Base-by-base conservation (phyloP, 2,888 invertebrate species). In the Orchestes rusci region DNA sequence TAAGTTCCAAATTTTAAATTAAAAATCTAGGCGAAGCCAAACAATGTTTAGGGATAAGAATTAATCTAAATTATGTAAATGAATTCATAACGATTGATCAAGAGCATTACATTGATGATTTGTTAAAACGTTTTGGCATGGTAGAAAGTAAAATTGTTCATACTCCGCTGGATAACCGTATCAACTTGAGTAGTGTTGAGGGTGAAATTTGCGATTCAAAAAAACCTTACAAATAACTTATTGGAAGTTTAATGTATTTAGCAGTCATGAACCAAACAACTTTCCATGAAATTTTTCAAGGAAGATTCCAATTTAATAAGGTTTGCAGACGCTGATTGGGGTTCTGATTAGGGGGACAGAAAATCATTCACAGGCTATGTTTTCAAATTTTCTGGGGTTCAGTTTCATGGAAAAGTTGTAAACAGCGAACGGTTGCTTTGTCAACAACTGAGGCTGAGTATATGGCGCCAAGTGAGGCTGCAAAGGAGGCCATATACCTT, bases 341-440 rank as follows among this genome's bases (percentile, higher is more conserved):
- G 20, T n/a, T 41, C 23, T 32, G 29, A 45, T 47, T 34, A 28
- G 28, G 31, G 28, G 16, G 47, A 52, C 39, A 43, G 49, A 31
- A 34, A 33, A 60, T 70, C 68, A 16, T 62, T 55, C 46, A 60
- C 58, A 12, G 60, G 59, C 2, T 59, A 42, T 44, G 49, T 39
- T 49, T 60, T 60, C 48, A 43, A 20, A 13, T 34, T 57, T 10
- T 51, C 53, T n/a, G 49, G 45, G n/a, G 13, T 20, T 18, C 45
- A 3, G 40, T 62, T n/a, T 58, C 58, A 2, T 60, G 53, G 52
- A 53, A 57, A 43, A 53, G 52, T 37, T 53, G 15, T 23, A 63
- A 60, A 49, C 60, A 60, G 34, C 52, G 41, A 38, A 56, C 56
- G 7, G 54, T 60, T n/a, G 59, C 61, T 8, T 23, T 62, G 3